Conservation (phyloP, 2,888 invertebrate genomes). For the Melinaea marsaeus region DNA sequence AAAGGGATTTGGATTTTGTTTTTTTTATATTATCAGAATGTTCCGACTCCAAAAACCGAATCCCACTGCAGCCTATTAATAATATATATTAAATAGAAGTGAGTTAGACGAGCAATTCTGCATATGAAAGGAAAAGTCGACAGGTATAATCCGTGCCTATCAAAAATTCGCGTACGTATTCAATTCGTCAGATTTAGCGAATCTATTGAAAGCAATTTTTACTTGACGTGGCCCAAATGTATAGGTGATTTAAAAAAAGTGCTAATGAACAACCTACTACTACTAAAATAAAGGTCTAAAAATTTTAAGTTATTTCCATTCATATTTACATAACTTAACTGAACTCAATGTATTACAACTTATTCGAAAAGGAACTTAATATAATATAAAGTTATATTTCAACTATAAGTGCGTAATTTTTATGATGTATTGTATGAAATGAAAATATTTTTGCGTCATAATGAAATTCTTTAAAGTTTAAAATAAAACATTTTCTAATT, state of each 20-base stretch:
- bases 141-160: conserved; percentile 4
- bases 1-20: neutral
- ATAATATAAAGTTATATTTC: no score
- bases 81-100: neutral
- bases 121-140: conserved; percentile 6
- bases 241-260: conserved; percentile 4
- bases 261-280: conserved; percentile 12
- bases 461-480: neutral
- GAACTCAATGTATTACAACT: no score
- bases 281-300: neutral
- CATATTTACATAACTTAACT: neutral
- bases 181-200: conserved; percentile 20
- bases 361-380: no score
- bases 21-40: neutral
- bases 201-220: conserved; percentile 27
- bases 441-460: no score
- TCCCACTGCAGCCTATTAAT: conserved; percentile 1
- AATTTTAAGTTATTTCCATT: conserved; percentile 1
- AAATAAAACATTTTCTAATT: conserved; percentile 9
- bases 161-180: conserved; percentile 4
- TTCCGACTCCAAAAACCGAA: neutral
- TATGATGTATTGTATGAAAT: no score
- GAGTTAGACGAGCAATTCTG: conserved; percentile 1
- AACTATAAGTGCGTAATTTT: no score
- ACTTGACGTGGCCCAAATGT: conserved; percentile 10